Base-by-base conservation (phyloP, 2,797 vertebrate species). In the Protosalanx chinensis region DNA sequence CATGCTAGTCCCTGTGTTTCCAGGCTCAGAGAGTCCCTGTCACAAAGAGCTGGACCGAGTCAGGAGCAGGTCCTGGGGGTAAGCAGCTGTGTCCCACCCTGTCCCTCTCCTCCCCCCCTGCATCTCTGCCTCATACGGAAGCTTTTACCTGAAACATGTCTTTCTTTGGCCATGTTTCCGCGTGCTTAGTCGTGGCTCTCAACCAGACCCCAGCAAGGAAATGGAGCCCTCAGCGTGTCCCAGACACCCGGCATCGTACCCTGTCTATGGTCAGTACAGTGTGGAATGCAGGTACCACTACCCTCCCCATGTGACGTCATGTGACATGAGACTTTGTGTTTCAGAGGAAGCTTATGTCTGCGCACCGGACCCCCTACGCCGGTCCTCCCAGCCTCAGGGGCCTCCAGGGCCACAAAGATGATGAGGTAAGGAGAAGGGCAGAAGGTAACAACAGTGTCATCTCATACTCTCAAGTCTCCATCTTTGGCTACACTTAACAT, bases 21-120 rank as follows among this genome's bases (percentile, higher is more conserved):
- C 76, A 94, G 92, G 90, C 91, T 78, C 91, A 89, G 76, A 89
- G 93, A 85, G 90, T 94, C 2, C 92, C 89, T 0, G 63, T 90
- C 35, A 86, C 66, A 74, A 93, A 89, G 78, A 76, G 49, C 20
- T 70, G 10, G 3, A 49, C 68, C 8, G 90, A 88, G 64, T 64
- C 69, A 1, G 33, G 66, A 1, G 63, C 56, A 68, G 56, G 56
- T 58, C 8, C 79, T 80, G 15, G 5, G 20, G 87, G 88, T 90
- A 82, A 84, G 84, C 18, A 56, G 15, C 4, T n/a, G n/a, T n/a
- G n/a, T n/a, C 6, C 18, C 2, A 4, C 51, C 18, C 51, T 56
- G 15, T 6, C 51, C 51, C 6, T 56, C 18, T 6, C 18, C 1
- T 18, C 51, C 15, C 0, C 5, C 51, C 3, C 41, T 27, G 23